These are phyloP conservation scores for Epinotia demarniana DNA, from an alignment of 2,888 invertebrate genomes.

Conservation along the genomic window DNA sequence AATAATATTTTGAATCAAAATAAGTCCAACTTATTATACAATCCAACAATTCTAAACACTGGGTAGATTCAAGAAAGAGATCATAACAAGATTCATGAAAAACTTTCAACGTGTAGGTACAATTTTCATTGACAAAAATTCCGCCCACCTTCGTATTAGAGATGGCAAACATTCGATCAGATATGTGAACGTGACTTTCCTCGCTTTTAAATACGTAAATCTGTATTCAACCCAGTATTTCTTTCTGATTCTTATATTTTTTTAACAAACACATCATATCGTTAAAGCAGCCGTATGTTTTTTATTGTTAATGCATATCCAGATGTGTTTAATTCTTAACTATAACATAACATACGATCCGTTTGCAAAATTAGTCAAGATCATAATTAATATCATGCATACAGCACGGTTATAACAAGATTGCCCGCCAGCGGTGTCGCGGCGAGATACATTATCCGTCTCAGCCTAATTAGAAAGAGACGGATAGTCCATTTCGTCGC, in stretches of 20 bases:
- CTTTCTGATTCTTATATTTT: constrained; percentile 57
- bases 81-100: constrained; percentile 82
- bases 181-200: constrained; percentile 81
- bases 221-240: constrained; percentile 81
- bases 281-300: background rate
- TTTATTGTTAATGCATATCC: background rate
- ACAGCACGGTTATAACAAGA: background rate
- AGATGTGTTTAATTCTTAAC: background rate
- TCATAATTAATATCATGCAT: background rate
- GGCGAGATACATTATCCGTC: too few relatives aligned
- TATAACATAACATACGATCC: background rate
- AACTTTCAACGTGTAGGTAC: constrained; percentile 58
- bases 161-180: constrained; percentile 68
- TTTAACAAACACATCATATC: constrained; percentile 22
- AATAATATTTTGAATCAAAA: constrained; percentile 70
- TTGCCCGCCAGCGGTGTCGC: too few relatives aligned
- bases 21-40: constrained; percentile 72
- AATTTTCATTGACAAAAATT: constrained; percentile 60
- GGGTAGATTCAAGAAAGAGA: constrained; percentile 83
- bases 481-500: too few relatives aligned
- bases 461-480: too few relatives aligned
- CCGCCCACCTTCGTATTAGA: constrained; percentile 57
- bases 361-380: background rate
- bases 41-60: constrained; percentile 80
- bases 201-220: constrained; percentile 72